Base-by-base conservation (phyloP, 2,113 vertebrate species). In the Malurus melanocephalus region DNA sequence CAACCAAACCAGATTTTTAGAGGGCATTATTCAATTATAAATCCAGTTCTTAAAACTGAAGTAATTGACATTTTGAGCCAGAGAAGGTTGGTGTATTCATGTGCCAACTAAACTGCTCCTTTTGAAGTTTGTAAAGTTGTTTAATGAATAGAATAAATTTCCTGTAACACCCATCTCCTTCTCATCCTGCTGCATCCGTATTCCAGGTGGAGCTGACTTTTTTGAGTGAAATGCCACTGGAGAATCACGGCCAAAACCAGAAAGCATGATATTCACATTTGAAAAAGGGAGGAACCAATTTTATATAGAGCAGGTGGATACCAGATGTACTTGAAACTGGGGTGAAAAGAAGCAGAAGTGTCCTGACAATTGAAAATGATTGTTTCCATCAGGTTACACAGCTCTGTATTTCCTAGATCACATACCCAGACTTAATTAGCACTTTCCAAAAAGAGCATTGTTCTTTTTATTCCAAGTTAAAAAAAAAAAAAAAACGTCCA, bases 321-420 rank as follows among this genome's bases (percentile, higher is more conserved):
- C 80, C 96, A 97, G 93, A 95, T 95, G 95, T 90, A 87, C 51
- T 79, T 79, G 74, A 79, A 94, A 61, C 53, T 72, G 40, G 85
- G 72, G 77, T 93, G 85, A 92, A 80, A 93, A 93, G 83, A 91
- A 93, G 83, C 88, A 90, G 93, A 91, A 92, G 46, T 77, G 57
- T 94, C 77, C 79, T 94, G 71, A 93, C 92, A 88, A 94, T 94
- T 93, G 90, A 92, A 93, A 94, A 86, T 90, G 23, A 93, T 95
- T 10, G 26, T 90, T 95, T 96, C 92, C 88, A 95, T 95, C 85
- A 93, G 91, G 57, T 95, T 94, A 93, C 79, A 80, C 61, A 72
- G 89, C 62, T 87, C 78, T 89, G 42, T 66, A 87, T 94, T 94
- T 95, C 94, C 94, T 93, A 95, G 87, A 94, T 91, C 78, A 83